Evolutionary conservation across 2,113 vertebrate genomes (phyloP).

Genomic region (Porphyrio hochstetteri): DNA sequence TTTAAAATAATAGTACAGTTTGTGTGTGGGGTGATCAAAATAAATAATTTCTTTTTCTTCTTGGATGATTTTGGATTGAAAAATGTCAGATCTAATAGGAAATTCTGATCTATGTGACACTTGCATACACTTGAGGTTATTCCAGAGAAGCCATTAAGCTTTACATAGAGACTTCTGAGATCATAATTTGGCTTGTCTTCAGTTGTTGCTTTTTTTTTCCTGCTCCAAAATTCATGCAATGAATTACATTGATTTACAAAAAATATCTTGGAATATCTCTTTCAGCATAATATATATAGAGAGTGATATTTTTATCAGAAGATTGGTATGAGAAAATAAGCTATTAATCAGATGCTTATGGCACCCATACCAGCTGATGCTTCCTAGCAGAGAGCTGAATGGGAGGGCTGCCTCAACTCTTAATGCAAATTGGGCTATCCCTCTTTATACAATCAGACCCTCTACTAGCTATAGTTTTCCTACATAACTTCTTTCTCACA

Average conservation of each 20-base stretch:
- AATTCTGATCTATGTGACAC: background rate
- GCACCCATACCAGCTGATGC: background rate
- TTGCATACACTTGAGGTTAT: background rate
- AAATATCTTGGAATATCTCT: background rate
- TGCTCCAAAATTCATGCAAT: background rate
- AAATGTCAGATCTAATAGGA: background rate
- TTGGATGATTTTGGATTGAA: background rate
- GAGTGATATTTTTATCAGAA: background rate
- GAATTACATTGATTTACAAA: background rate
- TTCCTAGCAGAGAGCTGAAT: background rate
- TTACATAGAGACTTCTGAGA: background rate
- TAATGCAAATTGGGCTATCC: background rate
- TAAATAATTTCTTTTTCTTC: background rate
- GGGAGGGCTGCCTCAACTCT: background rate
- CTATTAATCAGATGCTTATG: background rate
- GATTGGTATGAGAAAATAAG: background rate
- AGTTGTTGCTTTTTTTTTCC: background rate
- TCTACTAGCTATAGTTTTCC: background rate
- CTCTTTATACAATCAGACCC: background rate
- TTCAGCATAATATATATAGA: background rate
- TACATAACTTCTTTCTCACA: background rate
- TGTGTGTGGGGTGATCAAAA: background rate
- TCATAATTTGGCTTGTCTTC: background rate
- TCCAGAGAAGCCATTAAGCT: background rate
- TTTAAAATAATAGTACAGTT: background rate